Percentiles rank a stretch among this genome's conserved stretches.
Conservation (phyloP, 2,797 vertebrate genomes). For the Bradypodion pumilum region DNA sequence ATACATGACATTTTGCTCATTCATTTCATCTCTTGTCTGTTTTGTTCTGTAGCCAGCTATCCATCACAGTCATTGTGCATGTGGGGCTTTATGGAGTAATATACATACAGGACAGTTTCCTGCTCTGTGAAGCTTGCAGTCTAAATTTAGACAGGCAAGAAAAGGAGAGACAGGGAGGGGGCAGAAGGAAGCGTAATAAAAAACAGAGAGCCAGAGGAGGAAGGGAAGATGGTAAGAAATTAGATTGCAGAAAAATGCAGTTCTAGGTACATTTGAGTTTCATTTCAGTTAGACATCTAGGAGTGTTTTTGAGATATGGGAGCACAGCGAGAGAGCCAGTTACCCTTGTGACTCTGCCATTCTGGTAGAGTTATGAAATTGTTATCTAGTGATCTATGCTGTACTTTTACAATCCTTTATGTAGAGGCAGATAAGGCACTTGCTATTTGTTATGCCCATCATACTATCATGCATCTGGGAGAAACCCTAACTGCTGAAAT, state of each 20-base stretch:
- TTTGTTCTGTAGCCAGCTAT: not conserved
- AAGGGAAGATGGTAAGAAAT: not conserved
- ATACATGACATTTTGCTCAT: slow-evolving; percentile 1
- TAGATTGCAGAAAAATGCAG: not conserved
- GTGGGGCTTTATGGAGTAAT: not conserved
- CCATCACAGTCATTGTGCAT: not conserved
- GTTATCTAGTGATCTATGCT: not conserved
- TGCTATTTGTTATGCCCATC: not conserved
- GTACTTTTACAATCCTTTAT: not conserved
- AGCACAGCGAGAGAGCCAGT: not conserved
- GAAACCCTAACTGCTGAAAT: not conserved
- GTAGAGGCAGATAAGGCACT: not conserved
- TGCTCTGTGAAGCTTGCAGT: not conserved
- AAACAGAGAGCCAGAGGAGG: not conserved
- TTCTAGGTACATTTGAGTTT: not conserved
- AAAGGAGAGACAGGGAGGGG: not conserved
- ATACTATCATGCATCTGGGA: not conserved
- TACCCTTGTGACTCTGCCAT: too few relatives aligned
- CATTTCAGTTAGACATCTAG: not conserved
- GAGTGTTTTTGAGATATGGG: not conserved
- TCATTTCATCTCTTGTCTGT: not conserved
- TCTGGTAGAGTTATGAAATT: not conserved
- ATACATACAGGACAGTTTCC: not conserved
- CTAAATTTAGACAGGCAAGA: not conserved
- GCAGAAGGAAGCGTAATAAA: not conserved